phyloP scores from a whole-genome alignment of 1,140 invertebrate species.

The Battus philenor region DNA sequence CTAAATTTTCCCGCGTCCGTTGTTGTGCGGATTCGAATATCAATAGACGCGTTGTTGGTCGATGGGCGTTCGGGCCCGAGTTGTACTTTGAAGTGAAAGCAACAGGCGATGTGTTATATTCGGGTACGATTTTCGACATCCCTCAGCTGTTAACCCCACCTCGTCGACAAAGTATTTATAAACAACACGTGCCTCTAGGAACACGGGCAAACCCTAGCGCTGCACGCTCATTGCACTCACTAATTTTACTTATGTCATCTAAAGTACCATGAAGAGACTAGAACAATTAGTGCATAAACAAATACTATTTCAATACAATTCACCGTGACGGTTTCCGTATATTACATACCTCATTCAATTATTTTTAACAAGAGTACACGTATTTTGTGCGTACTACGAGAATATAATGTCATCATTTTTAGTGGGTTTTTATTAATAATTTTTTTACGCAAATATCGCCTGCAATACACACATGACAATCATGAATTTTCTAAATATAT shows the following conservation, averaged over 20 bases:
- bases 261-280: conserved; percentile 6
- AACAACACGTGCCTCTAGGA: conserved; percentile 30
- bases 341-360: too few species aligned
- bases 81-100: conserved; percentile 70
- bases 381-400: too few species aligned
- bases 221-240: conserved; percentile 1
- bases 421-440: too few species aligned
- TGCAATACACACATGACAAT: too few species aligned
- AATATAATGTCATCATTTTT: too few species aligned
- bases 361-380: too few species aligned
- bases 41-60: conserved; percentile 39
- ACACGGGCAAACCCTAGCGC: not conserved
- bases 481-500: too few species aligned
- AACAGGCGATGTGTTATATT: conserved; percentile 65
- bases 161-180: conserved; percentile 32
- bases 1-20: conserved; percentile 45
- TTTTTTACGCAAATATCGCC: too few species aligned
- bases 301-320: conserved; percentile 1
- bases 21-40: conserved; percentile 34
- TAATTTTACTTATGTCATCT: conserved; percentile 10
- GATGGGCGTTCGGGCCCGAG: conserved; percentile 40
- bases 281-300: conserved; percentile 12
- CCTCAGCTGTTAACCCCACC: conserved; percentile 46
- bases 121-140: conserved; percentile 64
- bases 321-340: too few species aligned